phyloP scores from a whole-genome alignment of 2,888 invertebrate species.

The Scrobipalpa atriplicella region DNA sequence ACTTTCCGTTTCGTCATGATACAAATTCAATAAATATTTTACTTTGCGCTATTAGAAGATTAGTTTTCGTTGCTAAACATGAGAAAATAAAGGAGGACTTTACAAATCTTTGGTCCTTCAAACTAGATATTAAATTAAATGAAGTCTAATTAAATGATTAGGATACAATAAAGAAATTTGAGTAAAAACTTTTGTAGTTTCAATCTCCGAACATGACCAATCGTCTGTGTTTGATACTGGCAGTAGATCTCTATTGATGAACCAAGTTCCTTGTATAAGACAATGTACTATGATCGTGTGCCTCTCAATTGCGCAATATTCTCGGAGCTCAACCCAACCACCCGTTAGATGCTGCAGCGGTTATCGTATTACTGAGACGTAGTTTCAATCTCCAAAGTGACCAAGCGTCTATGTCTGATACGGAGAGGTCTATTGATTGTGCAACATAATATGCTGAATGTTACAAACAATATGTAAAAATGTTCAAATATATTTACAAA shows the following conservation, averaged over 20 bases:
- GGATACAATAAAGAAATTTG: too few species aligned
- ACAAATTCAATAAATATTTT: background rate
- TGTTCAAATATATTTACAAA: background rate
- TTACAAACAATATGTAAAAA: background rate
- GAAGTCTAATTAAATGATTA: too few species aligned
- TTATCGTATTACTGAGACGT: constrained; percentile 6
- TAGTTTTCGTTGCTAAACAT: background rate
- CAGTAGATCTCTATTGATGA: too few species aligned
- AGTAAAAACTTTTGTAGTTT: too few species aligned
- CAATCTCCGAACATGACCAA: too few species aligned
- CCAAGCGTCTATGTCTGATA: background rate
- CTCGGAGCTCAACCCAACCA: background rate
- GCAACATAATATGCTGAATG: background rate
- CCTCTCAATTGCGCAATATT: background rate
- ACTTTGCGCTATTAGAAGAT: background rate
- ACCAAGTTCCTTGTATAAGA: too few species aligned
- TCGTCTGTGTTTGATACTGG: too few species aligned
- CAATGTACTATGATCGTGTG: background rate
- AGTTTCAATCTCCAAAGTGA: background rate
- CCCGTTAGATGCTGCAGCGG: background rate
- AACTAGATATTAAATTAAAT: too few species aligned
- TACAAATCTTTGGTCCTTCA: too few species aligned
- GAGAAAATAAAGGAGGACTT: too few species aligned
- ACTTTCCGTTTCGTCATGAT: background rate
- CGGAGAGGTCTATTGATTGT: background rate